These are phyloP conservation scores for Volucella zonaria DNA, from an alignment of 2,888 invertebrate genomes.

Conservation along the genomic window DNA sequence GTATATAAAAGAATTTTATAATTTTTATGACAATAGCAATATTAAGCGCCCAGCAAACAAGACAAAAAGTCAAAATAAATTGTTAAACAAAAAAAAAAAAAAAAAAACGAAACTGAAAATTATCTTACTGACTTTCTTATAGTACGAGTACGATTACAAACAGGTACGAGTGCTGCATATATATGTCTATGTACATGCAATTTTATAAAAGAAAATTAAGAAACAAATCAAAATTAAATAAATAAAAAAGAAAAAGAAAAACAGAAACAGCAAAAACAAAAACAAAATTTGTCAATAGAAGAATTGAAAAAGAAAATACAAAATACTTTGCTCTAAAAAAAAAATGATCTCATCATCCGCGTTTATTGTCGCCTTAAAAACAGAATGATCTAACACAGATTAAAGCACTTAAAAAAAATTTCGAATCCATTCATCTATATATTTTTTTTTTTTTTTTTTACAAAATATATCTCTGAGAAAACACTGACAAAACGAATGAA, in stretches of 20 bases:
- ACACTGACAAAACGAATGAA: constrained; percentile 39
- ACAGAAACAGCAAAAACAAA: constrained; percentile 43
- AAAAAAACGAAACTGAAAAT: constrained; percentile 38
- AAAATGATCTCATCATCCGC: constrained; percentile 83
- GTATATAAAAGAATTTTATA: constrained; percentile 56
- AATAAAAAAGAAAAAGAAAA: constrained; percentile 17
- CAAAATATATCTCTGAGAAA: constrained; percentile 46
- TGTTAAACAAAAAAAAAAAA: constrained; percentile 48
- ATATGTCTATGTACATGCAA: constrained; percentile 44
- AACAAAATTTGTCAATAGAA: constrained; percentile 42
- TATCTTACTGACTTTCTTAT: constrained; percentile 63
- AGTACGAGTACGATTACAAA: constrained; percentile 45
- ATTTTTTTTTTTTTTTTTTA: not conserved
- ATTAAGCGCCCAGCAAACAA: constrained; percentile 11
- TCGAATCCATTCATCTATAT: constrained; percentile 46
- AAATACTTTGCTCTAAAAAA: constrained; percentile 76
- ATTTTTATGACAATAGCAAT: constrained; percentile 74
- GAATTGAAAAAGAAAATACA: constrained; percentile 35
- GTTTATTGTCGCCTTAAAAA: constrained; percentile 82
- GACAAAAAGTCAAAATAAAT: constrained; percentile 5
- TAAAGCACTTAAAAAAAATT: constrained; percentile 54
- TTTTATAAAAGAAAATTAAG: constrained; percentile 31
- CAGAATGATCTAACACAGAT: constrained; percentile 46
- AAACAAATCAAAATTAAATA: not conserved
- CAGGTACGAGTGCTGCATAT: no score